Evolutionary conservation across 2,113 vertebrate species (phyloP).

Genomic region (Camelus dromedarius): DNA sequence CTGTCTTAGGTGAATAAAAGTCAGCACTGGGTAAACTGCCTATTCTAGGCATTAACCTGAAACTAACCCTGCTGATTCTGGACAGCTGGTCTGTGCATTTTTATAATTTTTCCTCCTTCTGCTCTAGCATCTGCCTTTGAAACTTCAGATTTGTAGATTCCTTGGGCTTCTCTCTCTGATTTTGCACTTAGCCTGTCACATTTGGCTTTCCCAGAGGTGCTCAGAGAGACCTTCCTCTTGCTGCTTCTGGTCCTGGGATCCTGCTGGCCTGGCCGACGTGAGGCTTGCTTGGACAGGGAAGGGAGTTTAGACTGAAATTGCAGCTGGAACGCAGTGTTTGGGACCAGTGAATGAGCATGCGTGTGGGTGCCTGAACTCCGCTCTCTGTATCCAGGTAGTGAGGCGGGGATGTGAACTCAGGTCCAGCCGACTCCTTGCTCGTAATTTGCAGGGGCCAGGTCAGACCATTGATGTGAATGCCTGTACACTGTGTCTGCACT

Average conservation of each 20-base stretch:
- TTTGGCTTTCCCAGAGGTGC: not conserved
- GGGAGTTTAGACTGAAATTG: not conserved
- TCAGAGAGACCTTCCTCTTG: not conserved
- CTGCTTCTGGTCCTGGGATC: not conserved
- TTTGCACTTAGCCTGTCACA: not conserved
- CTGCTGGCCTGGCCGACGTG: not conserved
- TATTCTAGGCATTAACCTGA: not conserved
- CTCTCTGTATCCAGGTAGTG: not conserved
- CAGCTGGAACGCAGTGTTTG: not conserved
- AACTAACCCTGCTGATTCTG: not conserved
- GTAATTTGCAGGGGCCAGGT: not conserved
- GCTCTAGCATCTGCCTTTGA: not conserved
- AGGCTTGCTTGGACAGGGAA: not conserved
- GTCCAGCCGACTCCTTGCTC: not conserved
- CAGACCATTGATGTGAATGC: not conserved
- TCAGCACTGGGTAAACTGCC: not conserved
- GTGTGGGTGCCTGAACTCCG: accelerated
- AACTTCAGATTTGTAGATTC: not conserved
- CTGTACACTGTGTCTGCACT: not conserved
- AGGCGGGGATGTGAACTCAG: not conserved
- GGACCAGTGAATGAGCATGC: too few relatives aligned
- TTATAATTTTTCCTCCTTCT: not conserved
- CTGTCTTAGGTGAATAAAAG: not conserved
- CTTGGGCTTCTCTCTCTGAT: not conserved
- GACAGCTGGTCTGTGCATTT: not conserved